Conservation (phyloP, 1,140 invertebrate genomes). For the Nasonia vitripennis region DNA sequence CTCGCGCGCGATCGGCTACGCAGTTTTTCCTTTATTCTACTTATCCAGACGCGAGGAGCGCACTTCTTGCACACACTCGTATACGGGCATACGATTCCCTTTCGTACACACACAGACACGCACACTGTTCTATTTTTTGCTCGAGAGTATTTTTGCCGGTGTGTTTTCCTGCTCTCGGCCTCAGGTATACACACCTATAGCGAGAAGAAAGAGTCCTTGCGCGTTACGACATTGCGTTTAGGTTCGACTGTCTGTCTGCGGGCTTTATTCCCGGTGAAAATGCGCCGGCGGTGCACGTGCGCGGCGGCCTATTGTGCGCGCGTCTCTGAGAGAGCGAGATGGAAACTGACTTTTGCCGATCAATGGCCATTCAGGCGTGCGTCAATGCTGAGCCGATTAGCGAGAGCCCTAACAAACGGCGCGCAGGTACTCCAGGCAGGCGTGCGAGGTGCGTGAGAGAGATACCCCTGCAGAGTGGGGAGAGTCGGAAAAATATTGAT, state of each 20-base stretch:
- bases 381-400: conserved; percentile 14
- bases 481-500: background rate
- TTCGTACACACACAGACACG: no score
- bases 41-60: no score
- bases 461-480: background rate
- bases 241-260: background rate
- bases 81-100: no score
- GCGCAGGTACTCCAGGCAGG: background rate
- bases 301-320: background rate
- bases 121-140: no score
- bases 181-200: background rate
- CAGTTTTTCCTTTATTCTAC: no score
- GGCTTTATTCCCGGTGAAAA: background rate
- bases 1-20: no score
- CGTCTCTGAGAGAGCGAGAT: background rate
- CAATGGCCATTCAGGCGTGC: conserved; percentile 17
- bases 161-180: no score
- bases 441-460: background rate
- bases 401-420: background rate
- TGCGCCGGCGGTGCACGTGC: background rate
- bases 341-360: conserved; percentile 12
- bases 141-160: no score
- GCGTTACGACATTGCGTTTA: background rate
- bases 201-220: background rate
- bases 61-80: no score